Conservation (phyloP, 1,140 invertebrate species). For the Lamellibrachia luymesi region DNA sequence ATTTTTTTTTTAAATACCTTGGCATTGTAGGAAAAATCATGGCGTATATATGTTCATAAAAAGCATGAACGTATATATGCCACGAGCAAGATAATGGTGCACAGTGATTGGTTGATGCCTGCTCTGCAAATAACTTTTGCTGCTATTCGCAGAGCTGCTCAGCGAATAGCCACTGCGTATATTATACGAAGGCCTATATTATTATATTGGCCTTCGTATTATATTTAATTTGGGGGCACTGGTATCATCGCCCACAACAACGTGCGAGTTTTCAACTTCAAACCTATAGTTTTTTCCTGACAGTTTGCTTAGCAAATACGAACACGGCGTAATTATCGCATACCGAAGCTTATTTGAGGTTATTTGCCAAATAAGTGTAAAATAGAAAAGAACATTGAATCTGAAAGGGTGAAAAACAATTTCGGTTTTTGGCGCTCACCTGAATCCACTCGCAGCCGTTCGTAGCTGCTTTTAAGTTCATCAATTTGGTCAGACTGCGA, state of each 20-base stretch:
- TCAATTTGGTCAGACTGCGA: slow-evolving; percentile 26
- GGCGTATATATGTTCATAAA: no score
- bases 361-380: neutral
- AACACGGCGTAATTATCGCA: neutral
- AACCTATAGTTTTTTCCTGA: neutral
- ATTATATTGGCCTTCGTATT: no score
- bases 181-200: no score
- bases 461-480: slow-evolving; percentile 35
- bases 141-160: no score
- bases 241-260: neutral
- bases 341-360: neutral
- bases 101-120: no score
- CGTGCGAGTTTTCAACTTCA: neutral
- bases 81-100: no score
- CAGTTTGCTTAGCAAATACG: neutral
- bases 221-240: no score
- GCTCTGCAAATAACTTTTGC: no score
- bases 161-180: no score
- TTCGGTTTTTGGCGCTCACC: slow-evolving; percentile 29
- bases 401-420: neutral
- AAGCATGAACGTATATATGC: no score
- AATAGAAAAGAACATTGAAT: neutral
- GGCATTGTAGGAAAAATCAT: no score
- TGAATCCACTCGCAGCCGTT: slow-evolving; percentile 41
- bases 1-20: no score